Percentiles rank a stretch among this genome's conserved stretches.
These are phyloP conservation scores for Saccopteryx bilineata DNA, from an alignment of 2,113 vertebrate genomes.

Conservation along the genomic window DNA sequence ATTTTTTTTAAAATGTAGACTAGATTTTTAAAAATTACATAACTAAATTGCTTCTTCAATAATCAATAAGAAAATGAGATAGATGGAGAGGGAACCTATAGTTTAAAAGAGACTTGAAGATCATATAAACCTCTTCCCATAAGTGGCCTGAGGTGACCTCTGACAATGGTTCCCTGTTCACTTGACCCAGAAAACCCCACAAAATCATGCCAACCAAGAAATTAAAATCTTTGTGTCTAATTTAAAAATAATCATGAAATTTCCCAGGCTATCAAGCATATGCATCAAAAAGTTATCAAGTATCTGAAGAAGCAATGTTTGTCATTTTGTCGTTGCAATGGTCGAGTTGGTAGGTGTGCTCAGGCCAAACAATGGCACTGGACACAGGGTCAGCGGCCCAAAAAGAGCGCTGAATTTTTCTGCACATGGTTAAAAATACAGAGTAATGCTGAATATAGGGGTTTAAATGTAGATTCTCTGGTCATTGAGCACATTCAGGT, in stretches of 20 bases:
- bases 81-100: not conserved
- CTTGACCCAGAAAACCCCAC: not conserved
- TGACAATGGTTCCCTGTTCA: not conserved
- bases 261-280: not conserved
- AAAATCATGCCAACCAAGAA: not conserved
- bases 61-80: not conserved
- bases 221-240: not conserved
- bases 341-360: not conserved
- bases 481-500: not conserved
- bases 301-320: not conserved
- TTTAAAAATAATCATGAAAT: not conserved
- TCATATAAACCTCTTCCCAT: not conserved
- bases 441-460: not conserved
- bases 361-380: not conserved
- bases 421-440: not conserved
- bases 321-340: not conserved
- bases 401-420: not conserved
- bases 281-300: not conserved
- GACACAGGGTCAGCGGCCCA: not conserved
- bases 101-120: not conserved
- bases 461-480: not conserved
- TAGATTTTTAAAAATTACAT: conserved; percentile 22
- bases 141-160: not conserved
- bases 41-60: conserved; percentile 40
- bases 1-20: not conserved